A percentile compares a stretch with the other conserved stretches of the same genome.
Evolutionary conservation across 2,113 vertebrate species (phyloP).

Genomic region (Stomatorhinus ivindoensis): DNA sequence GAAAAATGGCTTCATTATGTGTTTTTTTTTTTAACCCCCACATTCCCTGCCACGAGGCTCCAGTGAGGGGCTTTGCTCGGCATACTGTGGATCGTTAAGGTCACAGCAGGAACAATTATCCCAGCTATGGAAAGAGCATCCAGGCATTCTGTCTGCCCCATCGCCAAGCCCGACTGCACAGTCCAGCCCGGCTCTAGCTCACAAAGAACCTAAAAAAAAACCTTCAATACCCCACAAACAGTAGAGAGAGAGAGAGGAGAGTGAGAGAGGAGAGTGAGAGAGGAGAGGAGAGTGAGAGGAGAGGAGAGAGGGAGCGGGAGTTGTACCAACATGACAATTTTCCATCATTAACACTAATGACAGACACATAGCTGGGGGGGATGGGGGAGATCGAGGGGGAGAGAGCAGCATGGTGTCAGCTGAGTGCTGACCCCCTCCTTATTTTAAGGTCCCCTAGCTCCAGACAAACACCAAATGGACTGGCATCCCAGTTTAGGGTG

Average conservation of each 20-base stretch:
- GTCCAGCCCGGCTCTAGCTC: conserved; percentile 92
- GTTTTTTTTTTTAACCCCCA: conserved; percentile 74
- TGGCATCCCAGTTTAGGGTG: background rate
- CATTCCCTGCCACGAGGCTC: conserved; percentile 99
- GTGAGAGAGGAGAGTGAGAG: conserved; percentile 65
- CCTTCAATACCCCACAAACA: conserved; percentile 99
- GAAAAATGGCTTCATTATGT: conserved; percentile 99
- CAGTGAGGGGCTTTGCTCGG: conserved; percentile 89
- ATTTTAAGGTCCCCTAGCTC: conserved; percentile 98
- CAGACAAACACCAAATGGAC: conserved; percentile 66
- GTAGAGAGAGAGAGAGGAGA: conserved; percentile 57
- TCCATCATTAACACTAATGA: conserved; percentile 99
- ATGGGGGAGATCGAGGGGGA: conserved; percentile 92
- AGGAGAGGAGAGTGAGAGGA: conserved; percentile 65
- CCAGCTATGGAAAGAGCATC: conserved; percentile 99
- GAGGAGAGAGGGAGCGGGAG: conserved; percentile 70
- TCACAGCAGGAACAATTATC: conserved; percentile 99
- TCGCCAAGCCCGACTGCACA: conserved; percentile 61
- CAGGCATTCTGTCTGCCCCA: conserved; percentile 83
- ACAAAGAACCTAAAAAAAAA: conserved; percentile 99
- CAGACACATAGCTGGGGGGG: conserved; percentile 76
- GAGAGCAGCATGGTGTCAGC: conserved; percentile 97
- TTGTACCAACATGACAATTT: conserved; percentile 99
- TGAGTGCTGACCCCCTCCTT: conserved; percentile 99
- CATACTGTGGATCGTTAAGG: conserved; percentile 96